phyloP scores from a whole-genome alignment of 2,888 invertebrate species.

The Pyrgus malvae region DNA sequence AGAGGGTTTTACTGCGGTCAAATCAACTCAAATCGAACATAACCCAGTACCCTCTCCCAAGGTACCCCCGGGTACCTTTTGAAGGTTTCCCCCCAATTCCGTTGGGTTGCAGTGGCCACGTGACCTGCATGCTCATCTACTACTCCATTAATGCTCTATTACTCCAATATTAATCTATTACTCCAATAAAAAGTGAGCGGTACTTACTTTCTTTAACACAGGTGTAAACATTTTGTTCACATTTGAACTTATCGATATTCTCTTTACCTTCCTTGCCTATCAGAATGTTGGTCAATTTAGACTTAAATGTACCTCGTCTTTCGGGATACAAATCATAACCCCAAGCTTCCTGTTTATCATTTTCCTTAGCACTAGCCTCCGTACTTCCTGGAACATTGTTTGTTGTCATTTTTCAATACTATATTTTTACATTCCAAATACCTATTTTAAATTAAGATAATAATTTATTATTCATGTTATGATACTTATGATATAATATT shows the following conservation, averaged over 20 bases:
- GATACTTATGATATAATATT: too few species aligned
- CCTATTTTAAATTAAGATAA: not conserved
- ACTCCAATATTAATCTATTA: too few species aligned
- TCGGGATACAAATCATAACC: slow-evolving; percentile 93
- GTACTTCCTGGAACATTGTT: not conserved
- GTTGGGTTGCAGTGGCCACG: too few species aligned
- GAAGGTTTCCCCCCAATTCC: too few species aligned
- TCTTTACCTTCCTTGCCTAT: slow-evolving; percentile 86
- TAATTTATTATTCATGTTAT: not conserved
- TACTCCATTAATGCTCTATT: too few species aligned
- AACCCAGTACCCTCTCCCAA: too few species aligned
- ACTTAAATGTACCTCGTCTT: slow-evolving; percentile 83
- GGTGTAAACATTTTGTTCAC: slow-evolving; percentile 89
- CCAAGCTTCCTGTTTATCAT: slow-evolving; percentile 75
- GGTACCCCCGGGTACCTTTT: too few species aligned
- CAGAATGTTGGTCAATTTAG: slow-evolving; percentile 79
- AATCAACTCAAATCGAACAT: too few species aligned
- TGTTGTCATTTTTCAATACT: slow-evolving; percentile 6
- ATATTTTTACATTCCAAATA: not conserved
- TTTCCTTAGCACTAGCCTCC: not conserved
- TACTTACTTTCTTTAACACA: slow-evolving; percentile 87
- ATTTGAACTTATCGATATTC: slow-evolving; percentile 86
- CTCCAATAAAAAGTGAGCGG: too few species aligned
- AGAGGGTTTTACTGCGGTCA: too few species aligned
- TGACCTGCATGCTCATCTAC: too few species aligned